A percentile compares a stretch with the other conserved stretches of the same genome.
Conservation (phyloP, 2,113 vertebrate species). For the Sebastes schlegelii region DNA sequence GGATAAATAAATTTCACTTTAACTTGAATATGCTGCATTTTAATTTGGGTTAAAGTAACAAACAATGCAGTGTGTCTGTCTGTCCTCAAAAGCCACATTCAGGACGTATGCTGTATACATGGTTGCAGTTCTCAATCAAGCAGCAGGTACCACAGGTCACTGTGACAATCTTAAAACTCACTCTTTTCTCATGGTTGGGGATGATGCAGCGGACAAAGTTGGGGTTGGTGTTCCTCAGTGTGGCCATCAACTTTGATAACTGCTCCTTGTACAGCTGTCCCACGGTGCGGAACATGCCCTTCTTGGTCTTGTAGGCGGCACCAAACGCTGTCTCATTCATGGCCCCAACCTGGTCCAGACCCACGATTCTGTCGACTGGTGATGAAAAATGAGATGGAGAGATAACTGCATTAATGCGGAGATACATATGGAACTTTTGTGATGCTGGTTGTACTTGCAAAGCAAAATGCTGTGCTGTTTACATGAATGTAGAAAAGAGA, state of each 20-base stretch:
- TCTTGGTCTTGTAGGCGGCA: constrained; percentile 96
- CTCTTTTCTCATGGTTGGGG: constrained; percentile 97
- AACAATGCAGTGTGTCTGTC: not conserved
- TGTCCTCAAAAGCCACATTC: not conserved
- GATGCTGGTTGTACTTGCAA: not conserved
- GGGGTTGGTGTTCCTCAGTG: constrained; percentile 96
- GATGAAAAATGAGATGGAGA: not conserved
- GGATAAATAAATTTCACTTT: not conserved
- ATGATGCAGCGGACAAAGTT: constrained; percentile 99
- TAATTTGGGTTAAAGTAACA: not conserved
- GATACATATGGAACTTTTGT: not conserved
- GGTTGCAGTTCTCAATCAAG: not conserved
- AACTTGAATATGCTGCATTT: not conserved
- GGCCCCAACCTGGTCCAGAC: constrained; percentile 96
- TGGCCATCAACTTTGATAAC: constrained; percentile 96
- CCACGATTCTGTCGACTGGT: constrained; percentile 97
- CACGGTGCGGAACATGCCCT: constrained; percentile 97
- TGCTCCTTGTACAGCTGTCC: constrained; percentile 98
- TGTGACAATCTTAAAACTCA: constrained; percentile 62
- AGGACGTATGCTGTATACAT: not conserved
- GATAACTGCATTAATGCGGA: not conserved
- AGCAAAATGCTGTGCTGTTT: not conserved
- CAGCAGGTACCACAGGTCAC: not conserved
- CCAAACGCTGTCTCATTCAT: constrained; percentile 98
- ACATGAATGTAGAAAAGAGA: constrained; percentile 33